Conservation (phyloP, 2,113 vertebrate species). For the Oophaga pumilio region DNA sequence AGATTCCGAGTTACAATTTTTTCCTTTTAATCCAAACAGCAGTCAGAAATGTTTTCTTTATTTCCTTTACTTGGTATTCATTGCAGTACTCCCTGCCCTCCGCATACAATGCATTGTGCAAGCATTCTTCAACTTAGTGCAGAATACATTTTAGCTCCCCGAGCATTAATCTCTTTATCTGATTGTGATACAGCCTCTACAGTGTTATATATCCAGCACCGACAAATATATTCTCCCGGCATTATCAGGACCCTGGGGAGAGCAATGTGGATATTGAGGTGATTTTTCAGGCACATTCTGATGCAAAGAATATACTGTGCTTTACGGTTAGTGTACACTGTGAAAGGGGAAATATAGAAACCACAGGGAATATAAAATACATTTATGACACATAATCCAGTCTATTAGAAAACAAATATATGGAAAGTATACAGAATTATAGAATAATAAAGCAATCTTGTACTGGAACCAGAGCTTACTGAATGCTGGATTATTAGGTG, state of each 20-base stretch:
- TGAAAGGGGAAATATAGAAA: not conserved
- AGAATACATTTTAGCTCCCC: slow-evolving; percentile 6
- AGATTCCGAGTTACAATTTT: not conserved
- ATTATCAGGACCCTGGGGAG: not conserved
- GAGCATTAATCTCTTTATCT: slow-evolving; percentile 44
- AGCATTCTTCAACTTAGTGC: slow-evolving; percentile 15
- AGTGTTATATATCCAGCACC: not conserved
- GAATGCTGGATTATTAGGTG: not conserved
- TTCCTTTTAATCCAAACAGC: not conserved
- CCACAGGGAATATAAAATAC: not conserved
- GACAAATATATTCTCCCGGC: not conserved
- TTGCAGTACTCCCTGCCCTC: not conserved
- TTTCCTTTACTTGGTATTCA: slow-evolving; percentile 33
- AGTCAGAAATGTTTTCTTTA: not conserved
- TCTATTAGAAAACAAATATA: not conserved
- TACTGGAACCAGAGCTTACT: not conserved
- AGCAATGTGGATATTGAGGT: not conserved
- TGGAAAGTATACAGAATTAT: not conserved
- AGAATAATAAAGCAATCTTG: not conserved
- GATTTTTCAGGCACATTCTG: slow-evolving; percentile 1
- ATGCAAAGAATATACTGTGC: not conserved
- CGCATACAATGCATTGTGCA: slow-evolving; percentile 25
- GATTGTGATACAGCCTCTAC: slow-evolving; percentile 16
- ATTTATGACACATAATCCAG: not conserved
- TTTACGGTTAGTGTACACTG: not conserved